phyloP scores from a whole-genome alignment of 2,888 invertebrate genomes.

The Diarsia brunnea region DNA sequence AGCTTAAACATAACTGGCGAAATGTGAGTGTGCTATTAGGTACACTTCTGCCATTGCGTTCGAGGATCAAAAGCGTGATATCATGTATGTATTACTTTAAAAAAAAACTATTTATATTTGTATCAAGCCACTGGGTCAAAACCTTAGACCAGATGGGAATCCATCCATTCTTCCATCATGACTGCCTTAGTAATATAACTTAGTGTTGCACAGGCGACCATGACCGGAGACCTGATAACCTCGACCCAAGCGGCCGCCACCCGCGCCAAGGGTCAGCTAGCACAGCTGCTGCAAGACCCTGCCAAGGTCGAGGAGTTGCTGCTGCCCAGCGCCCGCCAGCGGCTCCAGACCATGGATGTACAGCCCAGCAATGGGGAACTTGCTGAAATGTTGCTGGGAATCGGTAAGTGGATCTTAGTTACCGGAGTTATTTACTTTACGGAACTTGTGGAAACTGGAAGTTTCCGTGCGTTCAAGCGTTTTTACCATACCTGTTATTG shows the following conservation, averaged over 20 bases:
- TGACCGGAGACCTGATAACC: conserved; percentile 94
- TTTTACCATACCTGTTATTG: too few relatives aligned
- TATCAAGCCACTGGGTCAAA: background rate
- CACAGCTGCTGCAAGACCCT: conserved; percentile 69
- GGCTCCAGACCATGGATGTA: conserved; percentile 75
- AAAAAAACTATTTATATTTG: background rate
- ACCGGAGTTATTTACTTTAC: too few relatives aligned
- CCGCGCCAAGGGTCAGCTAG: conserved; percentile 89
- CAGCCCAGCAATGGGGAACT: conserved; percentile 75
- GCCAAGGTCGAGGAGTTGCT: conserved; percentile 70
- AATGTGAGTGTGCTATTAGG: too few relatives aligned
- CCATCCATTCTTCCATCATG: too few relatives aligned
- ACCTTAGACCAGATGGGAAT: background rate
- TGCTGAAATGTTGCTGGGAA: conserved; percentile 82
- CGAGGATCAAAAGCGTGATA: too few relatives aligned
- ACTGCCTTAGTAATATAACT: conserved; percentile 37
- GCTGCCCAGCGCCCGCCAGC: conserved; percentile 79
- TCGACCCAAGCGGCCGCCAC: conserved; percentile 89
- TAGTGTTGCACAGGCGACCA: conserved; percentile 88
- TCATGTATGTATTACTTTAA: background rate
- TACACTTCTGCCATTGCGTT: too few relatives aligned
- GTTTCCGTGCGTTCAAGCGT: too few relatives aligned
- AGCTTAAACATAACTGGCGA: too few relatives aligned
- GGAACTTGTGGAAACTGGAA: too few relatives aligned
- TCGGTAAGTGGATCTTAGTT: conserved; percentile 77